Percentiles rank a stretch among this genome's conserved stretches.
These are phyloP conservation scores for Drosophila pseudotalamancana DNA, from an alignment of 2,888 invertebrate genomes.

Conservation along the genomic window DNA sequence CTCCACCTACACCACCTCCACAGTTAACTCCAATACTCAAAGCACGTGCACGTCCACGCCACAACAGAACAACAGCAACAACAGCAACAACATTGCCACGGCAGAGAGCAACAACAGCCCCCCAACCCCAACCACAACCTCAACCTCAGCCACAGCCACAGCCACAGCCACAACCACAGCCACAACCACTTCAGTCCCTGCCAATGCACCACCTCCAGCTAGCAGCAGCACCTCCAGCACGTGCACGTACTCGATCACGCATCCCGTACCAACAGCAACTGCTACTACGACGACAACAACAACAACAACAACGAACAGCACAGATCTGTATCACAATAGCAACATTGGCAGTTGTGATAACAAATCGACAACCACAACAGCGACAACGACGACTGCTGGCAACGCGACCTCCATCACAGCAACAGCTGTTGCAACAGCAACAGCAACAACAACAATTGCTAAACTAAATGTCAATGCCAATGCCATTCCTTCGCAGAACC, in stretches of 20 bases:
- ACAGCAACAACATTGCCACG: conserved; percentile 37
- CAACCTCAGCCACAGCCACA: not conserved
- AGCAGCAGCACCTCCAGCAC: conserved; percentile 60
- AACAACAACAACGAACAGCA: conserved; percentile 22
- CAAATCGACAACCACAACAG: conserved; percentile 13
- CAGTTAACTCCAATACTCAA: conserved; percentile 52
- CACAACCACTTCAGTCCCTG: conserved; percentile 27
- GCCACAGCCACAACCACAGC: conserved; percentile 29
- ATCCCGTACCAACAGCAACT: conserved; percentile 53
- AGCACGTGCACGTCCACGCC: conserved; percentile 72
- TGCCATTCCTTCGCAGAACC: conserved; percentile 81
- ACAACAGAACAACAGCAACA: conserved; percentile 52
- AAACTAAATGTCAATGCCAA: conserved; percentile 78
- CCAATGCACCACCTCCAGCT: conserved; percentile 52
- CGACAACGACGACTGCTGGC: conserved; percentile 38
- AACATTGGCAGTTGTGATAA: conserved; percentile 31
- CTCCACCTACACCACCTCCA: conserved; percentile 33
- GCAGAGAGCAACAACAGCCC: conserved; percentile 36
- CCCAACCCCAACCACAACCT: conserved; percentile 7
- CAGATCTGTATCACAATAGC: conserved; percentile 52
- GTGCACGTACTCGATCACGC: conserved; percentile 69
- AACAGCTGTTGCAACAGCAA: conserved; percentile 21
- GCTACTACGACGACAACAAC: no score
- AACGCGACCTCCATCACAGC: conserved; percentile 25
- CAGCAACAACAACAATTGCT: conserved; percentile 53